Evolutionary conservation across 2,888 invertebrate species (phyloP), one percentile per base, ranked within the genome.

Genomic region (Leucozona laternaria): DNA sequence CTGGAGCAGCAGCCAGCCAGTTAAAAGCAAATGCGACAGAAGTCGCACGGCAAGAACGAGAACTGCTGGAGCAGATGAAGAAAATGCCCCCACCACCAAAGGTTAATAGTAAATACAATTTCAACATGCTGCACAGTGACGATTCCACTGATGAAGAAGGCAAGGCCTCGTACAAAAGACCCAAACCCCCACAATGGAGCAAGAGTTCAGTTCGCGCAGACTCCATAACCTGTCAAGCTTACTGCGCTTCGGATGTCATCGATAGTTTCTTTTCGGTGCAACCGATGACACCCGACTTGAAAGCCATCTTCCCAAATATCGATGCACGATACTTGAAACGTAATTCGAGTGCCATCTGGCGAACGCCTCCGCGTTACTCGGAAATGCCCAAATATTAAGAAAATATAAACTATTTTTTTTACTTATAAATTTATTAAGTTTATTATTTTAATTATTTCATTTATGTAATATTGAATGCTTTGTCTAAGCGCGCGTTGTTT

Each of bases 321-420:
- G 95, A 95, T 91, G 94, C 94, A 64, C 93, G 93, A 60, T 93
- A 94, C 50, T 93, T 96, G 89, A 95, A 95, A 91, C 93, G 96
- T 53, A 96, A 96, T 48, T 96, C 96, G 0, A 96, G 96, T 89
- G 96, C 95, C 53, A 94, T 95, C 72, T 96, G 96, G 96, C 94
- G 95, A 88, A 95, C 95, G 11, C 96, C 96, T 58, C 96, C 96
- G 1, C 92, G 95, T 55, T 95, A 94, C 90, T 94, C 95, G 3
- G 93, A 94, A 89, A 92, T 95, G 90, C 91, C 92, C 55, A 92
- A 92, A 88, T 92, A 92, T 88, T 92, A 89, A 88, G 31, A 55
- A 10, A 25, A 34, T 34, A 50, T 17, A 55, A 55, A 6, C 7
- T 20, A 60, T 55, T 62, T 45, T 11, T 48, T 53, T 68, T 28